phyloP scores from a whole-genome alignment of 1,140 invertebrate species.

The Leptoteleia sp. region DNA sequence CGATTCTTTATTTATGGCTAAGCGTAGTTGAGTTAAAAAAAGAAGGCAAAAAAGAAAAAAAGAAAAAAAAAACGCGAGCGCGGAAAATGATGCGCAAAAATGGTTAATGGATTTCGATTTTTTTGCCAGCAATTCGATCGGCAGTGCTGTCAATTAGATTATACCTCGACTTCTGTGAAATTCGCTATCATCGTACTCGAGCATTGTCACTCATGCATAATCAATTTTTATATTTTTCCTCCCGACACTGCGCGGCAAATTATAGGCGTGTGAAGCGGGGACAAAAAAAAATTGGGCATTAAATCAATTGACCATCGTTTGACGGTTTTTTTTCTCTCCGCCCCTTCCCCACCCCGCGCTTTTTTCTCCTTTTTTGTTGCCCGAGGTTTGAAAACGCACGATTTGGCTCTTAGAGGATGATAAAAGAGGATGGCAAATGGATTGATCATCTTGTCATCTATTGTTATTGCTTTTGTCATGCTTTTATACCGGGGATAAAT shows the following conservation, averaged over 20 bases:
- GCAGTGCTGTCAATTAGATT: slow-evolving; percentile 9
- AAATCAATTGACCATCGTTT: not conserved
- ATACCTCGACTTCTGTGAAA: slow-evolving; percentile 32
- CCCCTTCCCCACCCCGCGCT: too few relatives aligned
- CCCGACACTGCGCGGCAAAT: too few relatives aligned
- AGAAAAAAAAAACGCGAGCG: not conserved
- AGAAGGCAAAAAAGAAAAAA: slow-evolving; percentile 2
- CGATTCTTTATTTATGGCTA: slow-evolving; percentile 75
- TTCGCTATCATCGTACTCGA: slow-evolving; percentile 17
- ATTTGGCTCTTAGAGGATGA: slow-evolving; percentile 1
- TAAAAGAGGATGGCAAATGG: not conserved
- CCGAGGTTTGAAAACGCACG: not conserved
- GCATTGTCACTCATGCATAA: slow-evolving; percentile 22
- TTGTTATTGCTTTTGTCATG: slow-evolving; percentile 29
- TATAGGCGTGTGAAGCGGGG: not conserved
- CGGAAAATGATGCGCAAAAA: slow-evolving; percentile 28
- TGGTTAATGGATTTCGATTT: slow-evolving; percentile 31
- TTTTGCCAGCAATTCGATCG: slow-evolving; percentile 14
- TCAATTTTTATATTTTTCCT: slow-evolving; percentile 37
- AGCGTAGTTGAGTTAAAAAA: slow-evolving; percentile 27
- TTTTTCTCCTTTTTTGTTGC: too few relatives aligned
- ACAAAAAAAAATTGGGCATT: not conserved
- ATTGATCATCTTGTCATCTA: slow-evolving; percentile 3
- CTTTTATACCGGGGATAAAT: slow-evolving; percentile 6
- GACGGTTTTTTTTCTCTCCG: slow-evolving; percentile 5